Percentiles rank a stretch among this genome's conserved stretches.
These are phyloP conservation scores for Podocnemis expansa DNA, from an alignment of 2,113 vertebrate genomes.

Conservation along the genomic window DNA sequence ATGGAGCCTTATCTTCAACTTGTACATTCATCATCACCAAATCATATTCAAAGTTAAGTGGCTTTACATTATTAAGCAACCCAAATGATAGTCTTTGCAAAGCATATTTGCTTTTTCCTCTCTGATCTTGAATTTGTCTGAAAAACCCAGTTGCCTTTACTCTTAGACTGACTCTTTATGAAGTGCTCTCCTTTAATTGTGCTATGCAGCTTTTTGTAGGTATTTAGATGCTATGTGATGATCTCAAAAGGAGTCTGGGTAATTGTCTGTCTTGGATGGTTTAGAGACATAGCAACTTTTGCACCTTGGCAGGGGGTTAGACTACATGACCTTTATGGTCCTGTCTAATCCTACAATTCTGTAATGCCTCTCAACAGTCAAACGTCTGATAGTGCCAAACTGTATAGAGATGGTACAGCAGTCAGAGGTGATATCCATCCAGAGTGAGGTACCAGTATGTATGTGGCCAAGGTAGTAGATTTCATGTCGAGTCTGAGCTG, in stretches of 20 bases:
- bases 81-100: not conserved
- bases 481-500: conserved; percentile 40
- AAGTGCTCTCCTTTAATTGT: not conserved
- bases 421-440: conserved; percentile 9
- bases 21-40: not conserved
- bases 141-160: not conserved
- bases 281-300: too few species aligned
- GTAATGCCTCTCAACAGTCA: not conserved
- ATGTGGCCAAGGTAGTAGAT: conserved; percentile 19
- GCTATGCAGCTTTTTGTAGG: not conserved
- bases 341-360: not conserved
- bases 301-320: too few species aligned
- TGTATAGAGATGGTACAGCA: conserved; percentile 11
- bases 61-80: not conserved
- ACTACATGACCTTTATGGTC: too few species aligned
- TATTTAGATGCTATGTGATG: not conserved
- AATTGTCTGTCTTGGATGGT: too few species aligned
- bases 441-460: conserved; percentile 38
- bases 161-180: not conserved
- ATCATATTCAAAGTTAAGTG: not conserved
- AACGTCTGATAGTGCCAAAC: not conserved
- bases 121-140: not conserved
- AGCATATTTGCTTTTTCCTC: conserved; percentile 14
- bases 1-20: not conserved
- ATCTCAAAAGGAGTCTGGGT: too few species aligned